Evolutionary conservation across 2,888 invertebrate genomes (phyloP).

Genomic region (Harpagoxenus sublaevis): DNA sequence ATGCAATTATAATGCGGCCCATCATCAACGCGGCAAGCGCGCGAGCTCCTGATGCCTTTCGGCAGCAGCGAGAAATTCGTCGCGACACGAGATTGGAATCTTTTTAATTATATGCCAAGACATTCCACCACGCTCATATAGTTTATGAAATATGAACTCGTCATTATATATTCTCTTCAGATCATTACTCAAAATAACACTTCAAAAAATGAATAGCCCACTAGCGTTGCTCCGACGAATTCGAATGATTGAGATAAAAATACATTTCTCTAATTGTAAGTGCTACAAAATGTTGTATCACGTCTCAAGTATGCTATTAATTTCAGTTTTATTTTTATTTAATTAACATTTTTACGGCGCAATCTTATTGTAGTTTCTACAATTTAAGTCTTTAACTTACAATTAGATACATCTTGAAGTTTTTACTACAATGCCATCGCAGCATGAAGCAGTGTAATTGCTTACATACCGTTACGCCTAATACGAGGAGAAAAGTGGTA

Average conservation of each 20-base stretch:
- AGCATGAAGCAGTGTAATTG: neutral
- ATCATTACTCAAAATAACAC: slow-evolving; percentile 12
- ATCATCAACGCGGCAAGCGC: neutral
- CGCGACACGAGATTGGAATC: neutral
- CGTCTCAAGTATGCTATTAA: neutral
- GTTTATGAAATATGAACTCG: neutral
- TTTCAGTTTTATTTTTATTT: neutral
- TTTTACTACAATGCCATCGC: slow-evolving; percentile 1
- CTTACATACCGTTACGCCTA: slow-evolving; percentile 21
- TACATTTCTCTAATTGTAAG: neutral
- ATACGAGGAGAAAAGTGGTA: slow-evolving; percentile 20
- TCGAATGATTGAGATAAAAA: neutral
- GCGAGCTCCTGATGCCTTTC: slow-evolving; percentile 58
- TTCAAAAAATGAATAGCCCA: neutral
- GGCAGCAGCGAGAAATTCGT: neutral
- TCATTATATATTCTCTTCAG: neutral
- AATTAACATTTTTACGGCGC: neutral
- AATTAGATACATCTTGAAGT: neutral
- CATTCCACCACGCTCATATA: neutral
- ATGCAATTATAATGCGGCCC: slow-evolving; percentile 58
- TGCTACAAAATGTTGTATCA: neutral
- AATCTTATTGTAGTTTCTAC: neutral
- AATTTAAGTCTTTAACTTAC: neutral
- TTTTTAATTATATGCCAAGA: slow-evolving; percentile 15
- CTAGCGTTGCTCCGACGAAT: neutral